A percentile compares a stretch with the other conserved stretches of the same genome.
Conservation (phyloP, 2,888 invertebrate species). For the Conus canariensis region DNA sequence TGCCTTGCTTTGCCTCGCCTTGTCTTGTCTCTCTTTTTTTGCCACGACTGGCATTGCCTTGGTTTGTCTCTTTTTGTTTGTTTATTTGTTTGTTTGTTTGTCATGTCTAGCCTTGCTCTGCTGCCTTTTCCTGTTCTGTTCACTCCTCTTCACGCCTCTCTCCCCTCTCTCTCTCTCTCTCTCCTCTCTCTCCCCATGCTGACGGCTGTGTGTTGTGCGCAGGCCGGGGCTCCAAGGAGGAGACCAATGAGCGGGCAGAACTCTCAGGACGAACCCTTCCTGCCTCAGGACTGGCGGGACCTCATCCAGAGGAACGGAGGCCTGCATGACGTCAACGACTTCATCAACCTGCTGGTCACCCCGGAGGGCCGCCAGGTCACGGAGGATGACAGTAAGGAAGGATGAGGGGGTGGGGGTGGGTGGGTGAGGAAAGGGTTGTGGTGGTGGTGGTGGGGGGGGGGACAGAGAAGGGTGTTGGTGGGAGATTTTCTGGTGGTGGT, state of each 20-base stretch:
- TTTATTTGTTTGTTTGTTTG: too few relatives aligned
- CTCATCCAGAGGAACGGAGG: neutral
- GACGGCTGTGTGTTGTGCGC: neutral
- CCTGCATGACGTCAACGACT: neutral
- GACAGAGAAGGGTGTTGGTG: neutral
- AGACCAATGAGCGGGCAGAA: neutral
- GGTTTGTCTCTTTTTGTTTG: too few relatives aligned
- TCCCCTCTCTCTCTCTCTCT: neutral
- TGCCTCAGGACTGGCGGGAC: neutral
- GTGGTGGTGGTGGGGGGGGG: neutral
- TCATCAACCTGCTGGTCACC: neutral
- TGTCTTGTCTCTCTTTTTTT: too few relatives aligned
- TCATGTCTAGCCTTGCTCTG: neutral
- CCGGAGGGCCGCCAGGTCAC: neutral
- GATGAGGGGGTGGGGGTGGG: neutral
- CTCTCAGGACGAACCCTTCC: neutral
- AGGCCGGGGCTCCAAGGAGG: neutral
- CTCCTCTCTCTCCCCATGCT: neutral
- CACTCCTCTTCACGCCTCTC: neutral
- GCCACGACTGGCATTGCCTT: too few relatives aligned
- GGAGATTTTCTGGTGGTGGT: too few relatives aligned
- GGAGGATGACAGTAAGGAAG: conserved; percentile 7
- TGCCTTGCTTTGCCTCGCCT: neutral
- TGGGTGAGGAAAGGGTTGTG: neutral
- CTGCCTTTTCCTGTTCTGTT: neutral